Percentiles rank a stretch among this genome's conserved stretches.
phyloP scores from a whole-genome alignment of 2,888 invertebrate species.

The Antheraea yamamai region DNA sequence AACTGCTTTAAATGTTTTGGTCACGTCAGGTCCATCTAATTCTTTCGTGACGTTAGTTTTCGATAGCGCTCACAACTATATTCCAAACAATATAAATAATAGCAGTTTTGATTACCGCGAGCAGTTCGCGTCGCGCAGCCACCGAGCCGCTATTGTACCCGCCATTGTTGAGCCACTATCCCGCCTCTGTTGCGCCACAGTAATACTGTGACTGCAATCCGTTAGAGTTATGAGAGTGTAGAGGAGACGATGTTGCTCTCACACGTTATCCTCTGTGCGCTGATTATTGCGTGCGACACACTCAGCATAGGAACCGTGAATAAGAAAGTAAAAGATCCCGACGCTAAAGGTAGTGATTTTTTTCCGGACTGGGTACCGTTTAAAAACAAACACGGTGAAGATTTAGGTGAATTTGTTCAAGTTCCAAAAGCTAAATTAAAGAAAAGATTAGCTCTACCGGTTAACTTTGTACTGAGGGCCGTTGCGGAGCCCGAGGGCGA shows the following conservation, averaged over 20 bases:
- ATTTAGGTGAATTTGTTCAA: constrained; percentile 64
- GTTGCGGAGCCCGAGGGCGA: constrained; percentile 61
- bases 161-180: constrained; percentile 7
- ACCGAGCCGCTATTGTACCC: constrained; percentile 37
- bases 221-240: constrained; percentile 17
- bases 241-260: constrained; percentile 7
- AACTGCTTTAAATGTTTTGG: background rate
- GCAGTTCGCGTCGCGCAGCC: constrained; percentile 65
- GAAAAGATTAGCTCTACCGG: constrained; percentile 66
- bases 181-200: background rate
- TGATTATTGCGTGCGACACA: constrained; percentile 46
- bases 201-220: background rate
- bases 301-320: constrained; percentile 58
- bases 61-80: constrained; percentile 64
- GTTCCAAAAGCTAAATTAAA: constrained; percentile 61
- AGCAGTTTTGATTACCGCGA: constrained; percentile 57
- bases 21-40: constrained; percentile 49
- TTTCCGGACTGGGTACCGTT: constrained; percentile 77
- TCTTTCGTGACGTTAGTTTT: constrained; percentile 43
- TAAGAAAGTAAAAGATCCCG: constrained; percentile 63
- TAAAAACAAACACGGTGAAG: constrained; percentile 68
- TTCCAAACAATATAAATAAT: constrained; percentile 80
- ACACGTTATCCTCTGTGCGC: constrained; percentile 23
- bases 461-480: constrained; percentile 61
- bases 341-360: constrained; percentile 50